Evolutionary conservation across 2,113 vertebrate species (phyloP).

Genomic region (Grammomys dolichurus): DNA sequence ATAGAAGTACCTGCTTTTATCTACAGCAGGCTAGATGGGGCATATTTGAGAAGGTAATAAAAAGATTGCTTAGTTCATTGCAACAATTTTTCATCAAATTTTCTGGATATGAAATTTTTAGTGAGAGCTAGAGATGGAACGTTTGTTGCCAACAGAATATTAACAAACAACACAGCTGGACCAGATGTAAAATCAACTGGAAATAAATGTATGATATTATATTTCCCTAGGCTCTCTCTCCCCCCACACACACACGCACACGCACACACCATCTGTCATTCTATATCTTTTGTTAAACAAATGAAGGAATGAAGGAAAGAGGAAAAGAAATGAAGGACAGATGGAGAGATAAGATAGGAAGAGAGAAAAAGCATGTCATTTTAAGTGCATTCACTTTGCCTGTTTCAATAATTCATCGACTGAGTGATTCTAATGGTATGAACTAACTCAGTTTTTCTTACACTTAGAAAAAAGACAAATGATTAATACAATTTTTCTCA

Average conservation of each 20-base stretch:
- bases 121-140: conserved; percentile 63
- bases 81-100: conserved; percentile 17
- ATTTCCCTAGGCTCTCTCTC: conserved; percentile 2
- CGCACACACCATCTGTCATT: conserved; percentile 21
- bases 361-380: not conserved
- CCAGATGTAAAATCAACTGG: conserved; percentile 77
- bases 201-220: conserved; percentile 67
- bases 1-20: conserved; percentile 9
- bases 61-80: conserved; percentile 47
- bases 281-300: conserved; percentile 59
- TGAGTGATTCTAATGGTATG: not conserved
- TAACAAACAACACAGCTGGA: conserved; percentile 70
- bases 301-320: conserved; percentile 13
- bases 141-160: conserved; percentile 66
- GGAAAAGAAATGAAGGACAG: not conserved
- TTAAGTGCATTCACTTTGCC: not conserved
- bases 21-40: not conserved
- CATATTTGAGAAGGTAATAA: conserved; percentile 37
- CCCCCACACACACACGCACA: too few relatives aligned
- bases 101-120: conserved; percentile 53
- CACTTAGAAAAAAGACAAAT: conserved; percentile 16
- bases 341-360: not conserved
- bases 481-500: not conserved
- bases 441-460: not conserved
- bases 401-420: conserved; percentile 19